Evolutionary conservation across 2,888 invertebrate species (phyloP).

Genomic region (Calameuta filiformis): DNA sequence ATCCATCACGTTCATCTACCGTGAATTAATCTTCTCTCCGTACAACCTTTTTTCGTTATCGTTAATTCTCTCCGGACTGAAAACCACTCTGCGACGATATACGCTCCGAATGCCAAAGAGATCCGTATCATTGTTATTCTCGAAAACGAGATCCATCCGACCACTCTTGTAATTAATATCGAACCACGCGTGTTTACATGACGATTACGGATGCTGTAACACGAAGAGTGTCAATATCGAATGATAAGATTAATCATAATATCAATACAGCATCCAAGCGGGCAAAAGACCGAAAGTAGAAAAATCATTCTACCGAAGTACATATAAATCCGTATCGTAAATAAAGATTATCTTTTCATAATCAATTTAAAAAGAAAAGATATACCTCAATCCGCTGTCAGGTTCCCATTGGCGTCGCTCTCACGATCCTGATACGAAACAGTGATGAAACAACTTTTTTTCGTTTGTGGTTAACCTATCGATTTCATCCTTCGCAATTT

Average conservation of each 20-base stretch:
- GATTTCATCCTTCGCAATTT: constrained; percentile 53
- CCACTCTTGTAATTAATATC: background rate
- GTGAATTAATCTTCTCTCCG: background rate
- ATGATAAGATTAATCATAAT: background rate
- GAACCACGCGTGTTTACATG: background rate
- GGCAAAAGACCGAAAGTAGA: background rate
- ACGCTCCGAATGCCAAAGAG: background rate
- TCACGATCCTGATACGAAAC: background rate
- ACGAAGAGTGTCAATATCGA: background rate
- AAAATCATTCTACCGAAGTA: background rate
- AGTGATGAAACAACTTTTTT: constrained; percentile 28
- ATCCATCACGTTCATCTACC: background rate
- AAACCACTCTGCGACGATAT: background rate
- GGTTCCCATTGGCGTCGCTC: background rate
- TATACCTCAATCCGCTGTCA: background rate
- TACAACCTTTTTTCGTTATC: background rate
- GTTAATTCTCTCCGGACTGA: background rate
- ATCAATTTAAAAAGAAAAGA: background rate
- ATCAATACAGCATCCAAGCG: background rate
- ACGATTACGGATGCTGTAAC: background rate
- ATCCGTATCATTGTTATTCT: background rate
- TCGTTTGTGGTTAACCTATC: constrained; percentile 47
- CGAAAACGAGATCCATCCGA: background rate
- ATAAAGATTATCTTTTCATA: background rate
- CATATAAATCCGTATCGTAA: background rate